Evolutionary conservation across 2,797 vertebrate genomes (phyloP).

Genomic region (Pempheris klunzingeri): DNA sequence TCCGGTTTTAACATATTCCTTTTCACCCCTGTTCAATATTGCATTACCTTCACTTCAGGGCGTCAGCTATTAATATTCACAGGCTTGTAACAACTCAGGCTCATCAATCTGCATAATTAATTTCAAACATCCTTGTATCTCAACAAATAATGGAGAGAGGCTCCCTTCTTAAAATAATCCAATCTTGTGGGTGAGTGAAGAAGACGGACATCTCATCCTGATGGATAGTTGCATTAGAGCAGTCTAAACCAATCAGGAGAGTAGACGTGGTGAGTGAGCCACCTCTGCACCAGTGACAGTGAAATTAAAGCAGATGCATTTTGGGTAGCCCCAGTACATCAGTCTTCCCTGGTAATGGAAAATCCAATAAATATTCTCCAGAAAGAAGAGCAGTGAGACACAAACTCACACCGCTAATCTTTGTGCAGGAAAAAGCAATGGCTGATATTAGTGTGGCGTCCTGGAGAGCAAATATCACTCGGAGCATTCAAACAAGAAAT

Average conservation of each 20-base stretch:
- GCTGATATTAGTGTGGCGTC: conserved; percentile 8
- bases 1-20: background rate
- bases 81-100: conserved; percentile 13
- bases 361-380: conserved; percentile 44
- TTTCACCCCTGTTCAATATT: conserved; percentile 29
- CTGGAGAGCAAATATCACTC: conserved; percentile 22
- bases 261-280: background rate
- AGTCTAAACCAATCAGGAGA: conserved; percentile 41
- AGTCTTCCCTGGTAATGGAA: conserved; percentile 28
- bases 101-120: conserved; percentile 63
- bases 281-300: background rate
- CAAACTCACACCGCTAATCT: conserved; percentile 25
- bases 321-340: conserved; percentile 23
- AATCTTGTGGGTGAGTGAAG: conserved; percentile 11
- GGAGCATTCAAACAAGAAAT: conserved; percentile 28
- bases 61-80: conserved; percentile 58
- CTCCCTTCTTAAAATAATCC: conserved; percentile 39
- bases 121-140: conserved; percentile 40
- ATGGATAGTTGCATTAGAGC: conserved; percentile 46
- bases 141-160: conserved; percentile 24
- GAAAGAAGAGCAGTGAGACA: conserved; percentile 7
- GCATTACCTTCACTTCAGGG: conserved; percentile 28
- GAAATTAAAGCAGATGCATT: conserved; percentile 44
- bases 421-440: background rate
- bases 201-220: conserved; percentile 29